Evolutionary conservation across 2,888 invertebrate species (phyloP).

Genomic region (Nomada ruficornis): DNA sequence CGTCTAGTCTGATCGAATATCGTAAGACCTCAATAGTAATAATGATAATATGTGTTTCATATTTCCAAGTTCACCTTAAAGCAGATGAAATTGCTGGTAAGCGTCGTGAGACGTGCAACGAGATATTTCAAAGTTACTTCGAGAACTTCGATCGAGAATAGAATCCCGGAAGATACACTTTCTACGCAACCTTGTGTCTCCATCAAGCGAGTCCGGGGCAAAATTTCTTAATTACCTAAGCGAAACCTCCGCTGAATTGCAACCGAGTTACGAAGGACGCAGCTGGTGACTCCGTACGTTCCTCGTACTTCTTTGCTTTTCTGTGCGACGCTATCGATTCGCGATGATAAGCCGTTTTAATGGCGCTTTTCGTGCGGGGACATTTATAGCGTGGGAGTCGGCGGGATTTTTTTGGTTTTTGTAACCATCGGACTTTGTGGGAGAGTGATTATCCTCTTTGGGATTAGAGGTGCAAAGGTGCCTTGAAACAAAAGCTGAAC

Average conservation of each 20-base stretch:
- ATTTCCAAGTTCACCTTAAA: slow-evolving; percentile 12
- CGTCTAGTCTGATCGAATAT: not conserved
- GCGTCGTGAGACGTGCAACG: not conserved
- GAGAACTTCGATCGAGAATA: not conserved
- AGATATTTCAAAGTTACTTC: not conserved
- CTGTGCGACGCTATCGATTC: slow-evolving; percentile 33
- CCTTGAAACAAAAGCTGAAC: not conserved
- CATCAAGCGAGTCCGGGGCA: slow-evolving; percentile 4
- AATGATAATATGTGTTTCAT: slow-evolving; percentile 11
- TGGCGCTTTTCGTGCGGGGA: not conserved
- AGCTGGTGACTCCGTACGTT: slow-evolving; percentile 15
- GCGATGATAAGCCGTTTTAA: slow-evolving; percentile 8
- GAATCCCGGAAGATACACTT: not conserved
- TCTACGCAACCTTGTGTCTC: not conserved
- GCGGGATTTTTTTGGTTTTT: not conserved
- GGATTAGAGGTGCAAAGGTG: not conserved
- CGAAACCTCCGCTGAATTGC: not conserved
- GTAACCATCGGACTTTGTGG: not conserved
- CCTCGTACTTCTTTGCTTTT: not conserved
- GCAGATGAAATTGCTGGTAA: slow-evolving; percentile 1
- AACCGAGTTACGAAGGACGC: slow-evolving; percentile 14
- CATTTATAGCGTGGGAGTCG: not conserved
- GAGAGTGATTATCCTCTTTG: not conserved
- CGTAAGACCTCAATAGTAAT: not conserved
- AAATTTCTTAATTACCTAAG: slow-evolving; percentile 54